Evolutionary conservation across 2,797 vertebrate genomes (phyloP), one percentile per base, ranked within the genome.

Genomic region (Bufotes viridis): DNA sequence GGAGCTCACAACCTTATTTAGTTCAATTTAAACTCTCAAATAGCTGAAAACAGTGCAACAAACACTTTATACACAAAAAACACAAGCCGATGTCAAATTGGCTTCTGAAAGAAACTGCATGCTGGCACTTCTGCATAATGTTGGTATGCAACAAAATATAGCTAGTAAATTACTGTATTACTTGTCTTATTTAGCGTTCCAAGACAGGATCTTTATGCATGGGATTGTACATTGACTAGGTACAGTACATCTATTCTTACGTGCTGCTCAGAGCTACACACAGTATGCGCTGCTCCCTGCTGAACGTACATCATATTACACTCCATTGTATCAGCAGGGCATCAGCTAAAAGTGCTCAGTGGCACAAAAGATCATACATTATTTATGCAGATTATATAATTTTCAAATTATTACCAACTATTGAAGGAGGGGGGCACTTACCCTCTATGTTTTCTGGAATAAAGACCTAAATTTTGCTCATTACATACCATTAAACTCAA

Each of bases 181-280:
- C 74, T n/a, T 53, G 74, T 22, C 34, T 24, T 51, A 4, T 78
- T 10, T 78, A 24, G 22, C 7, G 2, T 53, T 78, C 49, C 42
- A 51, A 51, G 9, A 75, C 20, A 11, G 10, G 8, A 51, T 53
- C 11, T 78, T 55, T 78, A 78, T 78, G 53, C 51, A 78, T 55
- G 4, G 53, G 74, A 53, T 78, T 76, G 74, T 76, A 51, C 49
- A 76, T 76, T 78, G 15, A 78, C 22, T 78, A 55, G 53, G 22
- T 24, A 55, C 12, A 78, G 49, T 24, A 15, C 51, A 55, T 24
- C 26, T n/a, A 78, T 78, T 78, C 8, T 53, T 78, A 53, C 55
- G 11, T 53, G 74, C 51, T 51, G 22, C 42, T 75, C 72, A 51
- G 51, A 49, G 42, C 20, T 24, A 76, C 51, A 24, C 49, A 55